Evolutionary conservation across 2,113 vertebrate genomes (phyloP), one percentile per base, ranked within the genome.

Genomic region (Laticauda laticaudata): DNA sequence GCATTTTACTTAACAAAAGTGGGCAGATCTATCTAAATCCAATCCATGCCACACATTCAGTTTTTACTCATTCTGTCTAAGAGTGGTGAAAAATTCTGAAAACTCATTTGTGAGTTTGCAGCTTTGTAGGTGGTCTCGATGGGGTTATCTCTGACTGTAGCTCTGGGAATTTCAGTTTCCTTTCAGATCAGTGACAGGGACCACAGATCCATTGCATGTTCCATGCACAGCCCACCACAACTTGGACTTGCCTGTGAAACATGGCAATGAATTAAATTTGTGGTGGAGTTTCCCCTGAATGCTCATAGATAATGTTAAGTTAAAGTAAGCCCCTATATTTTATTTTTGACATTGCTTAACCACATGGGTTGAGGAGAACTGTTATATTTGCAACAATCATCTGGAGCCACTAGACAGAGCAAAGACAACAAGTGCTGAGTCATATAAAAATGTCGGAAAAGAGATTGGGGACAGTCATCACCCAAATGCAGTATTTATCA

Each of bases 401-500:
- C 88, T 90, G 87, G 55, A 95, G 94, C 86, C 87, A 51, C 24
- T 29, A 90, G n/a, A 92, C 95, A 93, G 95, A 95, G 94, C 93
- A 94, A 93, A 96, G 95, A 69, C 92, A 96, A 89, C 81, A 95
- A 97, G 94, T 93, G 97, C 97, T 98, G 97, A 98, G 97, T 98
- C 97, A 98, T 95, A 97, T n/a, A 96, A 97, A 97, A 96, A 95
- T 93, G 94, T 96, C 97, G 94, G 96, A 97, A 96, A 97, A 97
- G 34, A 24, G 96, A 97, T 96, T 94, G 96, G 94, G 96, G 96
- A 96, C 95, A 97, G 97, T 98, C 98, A 97, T 97, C 97, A 97
- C 96, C 96, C 96, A 96, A 96, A 97, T 97, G 95, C 97, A 98
- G 98, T 97, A 98, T 98, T 98, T 98, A 98, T 97, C 96, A 93